A percentile compares a stretch with the other conserved stretches of the same genome.
phyloP scores from a whole-genome alignment of 2,113 vertebrate genomes.

The Istiophorus platypterus region DNA sequence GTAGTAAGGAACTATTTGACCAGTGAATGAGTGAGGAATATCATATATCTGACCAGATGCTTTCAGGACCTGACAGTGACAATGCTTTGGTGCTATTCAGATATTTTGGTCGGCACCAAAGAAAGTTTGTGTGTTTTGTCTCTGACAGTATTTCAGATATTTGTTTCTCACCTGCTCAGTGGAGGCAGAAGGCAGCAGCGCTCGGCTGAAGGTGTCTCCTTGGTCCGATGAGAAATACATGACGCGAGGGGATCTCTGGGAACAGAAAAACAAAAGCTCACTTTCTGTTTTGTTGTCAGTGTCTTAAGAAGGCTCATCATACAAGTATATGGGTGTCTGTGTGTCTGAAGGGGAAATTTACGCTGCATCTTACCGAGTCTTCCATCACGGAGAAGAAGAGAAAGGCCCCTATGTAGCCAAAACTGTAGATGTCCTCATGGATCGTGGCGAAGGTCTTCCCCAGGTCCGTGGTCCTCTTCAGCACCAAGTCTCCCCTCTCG shows the following conservation, averaged over 20 bases:
- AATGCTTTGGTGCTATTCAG: neutral
- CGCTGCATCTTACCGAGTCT: conserved; percentile 72
- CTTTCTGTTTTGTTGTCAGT: neutral
- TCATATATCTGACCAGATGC: too few relatives aligned
- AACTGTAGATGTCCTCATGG: conserved; percentile 83
- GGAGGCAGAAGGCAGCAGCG: conserved; percentile 84
- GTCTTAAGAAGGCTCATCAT: neutral
- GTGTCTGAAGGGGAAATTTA: neutral
- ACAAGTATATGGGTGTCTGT: too few relatives aligned
- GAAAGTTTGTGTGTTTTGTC: neutral
- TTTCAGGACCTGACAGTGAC: neutral
- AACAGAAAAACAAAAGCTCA: too few relatives aligned
- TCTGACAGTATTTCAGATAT: neutral
- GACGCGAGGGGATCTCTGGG: conserved; percentile 83
- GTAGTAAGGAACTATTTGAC: too few relatives aligned
- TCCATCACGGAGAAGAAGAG: conserved; percentile 87
- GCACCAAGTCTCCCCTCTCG: conserved; percentile 78
- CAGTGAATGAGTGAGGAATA: too few relatives aligned
- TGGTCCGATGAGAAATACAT: conserved; percentile 87
- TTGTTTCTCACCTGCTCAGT: conserved; percentile 83
- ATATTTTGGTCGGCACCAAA: neutral
- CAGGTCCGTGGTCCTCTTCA: conserved; percentile 83
- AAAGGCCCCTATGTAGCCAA: conserved; percentile 86
- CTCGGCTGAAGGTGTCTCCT: conserved; percentile 82
- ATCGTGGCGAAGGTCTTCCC: conserved; percentile 82